Evolutionary conservation across 1,140 invertebrate genomes (phyloP).

Genomic region (Sycophila sp.): DNA sequence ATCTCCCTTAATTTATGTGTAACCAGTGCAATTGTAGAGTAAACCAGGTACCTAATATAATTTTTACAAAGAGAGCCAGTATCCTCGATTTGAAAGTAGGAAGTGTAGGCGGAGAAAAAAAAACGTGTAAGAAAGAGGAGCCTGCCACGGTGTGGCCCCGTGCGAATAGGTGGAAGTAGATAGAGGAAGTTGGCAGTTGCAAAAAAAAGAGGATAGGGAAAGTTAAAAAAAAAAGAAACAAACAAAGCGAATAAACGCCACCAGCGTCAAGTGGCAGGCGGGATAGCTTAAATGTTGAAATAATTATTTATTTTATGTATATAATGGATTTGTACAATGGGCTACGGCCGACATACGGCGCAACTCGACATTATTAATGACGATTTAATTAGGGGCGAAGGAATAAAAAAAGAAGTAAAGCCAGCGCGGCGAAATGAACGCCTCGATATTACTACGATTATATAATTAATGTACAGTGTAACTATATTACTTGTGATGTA

Average conservation of each 20-base stretch:
- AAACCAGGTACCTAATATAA: slow-evolving; percentile 62
- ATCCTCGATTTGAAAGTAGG: slow-evolving; percentile 48
- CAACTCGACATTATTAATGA: slow-evolving; percentile 38
- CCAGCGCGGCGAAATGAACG: slow-evolving; percentile 2
- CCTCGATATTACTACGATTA: slow-evolving; percentile 43
- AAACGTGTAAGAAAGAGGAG: slow-evolving; percentile 6
- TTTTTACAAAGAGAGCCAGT: slow-evolving; percentile 63
- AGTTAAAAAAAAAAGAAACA: background rate
- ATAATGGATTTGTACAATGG: slow-evolving; percentile 63
- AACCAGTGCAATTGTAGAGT: slow-evolving; percentile 62
- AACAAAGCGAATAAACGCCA: slow-evolving; percentile 19
- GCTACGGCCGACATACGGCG: slow-evolving; percentile 42
- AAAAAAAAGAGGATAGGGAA: slow-evolving; percentile 23
- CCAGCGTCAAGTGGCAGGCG: slow-evolving; percentile 40
- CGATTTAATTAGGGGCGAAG: slow-evolving; percentile 13
- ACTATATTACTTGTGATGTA: slow-evolving; percentile 67
- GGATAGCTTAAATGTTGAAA: slow-evolving; percentile 64
- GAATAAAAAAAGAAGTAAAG: slow-evolving; percentile 28
- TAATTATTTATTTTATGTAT: slow-evolving; percentile 68
- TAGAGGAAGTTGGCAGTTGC: too few relatives aligned
- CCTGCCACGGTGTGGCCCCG: slow-evolving; percentile 13
- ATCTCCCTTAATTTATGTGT: slow-evolving; percentile 49
- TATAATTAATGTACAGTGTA: slow-evolving; percentile 66
- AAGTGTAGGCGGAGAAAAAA: background rate
- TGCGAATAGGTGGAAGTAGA: background rate